Conservation (phyloP, 2,888 invertebrate species). For the Yponomeuta plumbellus region DNA sequence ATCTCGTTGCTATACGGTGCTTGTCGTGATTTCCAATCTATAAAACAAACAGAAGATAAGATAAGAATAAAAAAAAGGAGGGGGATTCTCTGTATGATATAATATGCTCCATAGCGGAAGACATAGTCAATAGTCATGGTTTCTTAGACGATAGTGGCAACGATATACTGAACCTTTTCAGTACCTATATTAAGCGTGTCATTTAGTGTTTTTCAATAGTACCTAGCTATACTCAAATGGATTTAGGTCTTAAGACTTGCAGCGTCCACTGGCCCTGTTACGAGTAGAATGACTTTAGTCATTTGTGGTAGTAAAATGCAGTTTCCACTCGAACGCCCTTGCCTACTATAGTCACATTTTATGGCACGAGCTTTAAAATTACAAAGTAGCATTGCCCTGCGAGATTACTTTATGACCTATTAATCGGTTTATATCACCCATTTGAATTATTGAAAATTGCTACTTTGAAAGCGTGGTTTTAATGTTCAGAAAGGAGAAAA, state of each 20-base stretch:
- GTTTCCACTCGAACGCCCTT: not conserved
- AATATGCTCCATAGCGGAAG: too few species aligned
- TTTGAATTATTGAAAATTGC: not conserved
- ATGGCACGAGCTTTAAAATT: not conserved
- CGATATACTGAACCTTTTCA: too few species aligned
- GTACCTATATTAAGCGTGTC: too few species aligned
- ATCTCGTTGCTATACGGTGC: slow-evolving; percentile 80
- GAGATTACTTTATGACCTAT: not conserved
- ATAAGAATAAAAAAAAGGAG: too few species aligned
- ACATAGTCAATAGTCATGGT: too few species aligned
- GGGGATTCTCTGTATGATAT: too few species aligned
- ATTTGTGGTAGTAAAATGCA: not conserved
- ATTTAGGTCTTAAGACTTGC: not conserved
- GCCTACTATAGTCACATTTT: not conserved
- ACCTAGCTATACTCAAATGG: not conserved
- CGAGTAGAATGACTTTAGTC: not conserved
- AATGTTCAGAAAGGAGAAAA: too few species aligned
- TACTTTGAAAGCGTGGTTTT: too few species aligned
- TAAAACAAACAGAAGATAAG: slow-evolving; percentile 19
- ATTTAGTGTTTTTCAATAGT: not conserved
- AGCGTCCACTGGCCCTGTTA: too few species aligned
- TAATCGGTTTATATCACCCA: not conserved
- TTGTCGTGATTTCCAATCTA: slow-evolving; percentile 87
- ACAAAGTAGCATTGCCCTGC: not conserved
- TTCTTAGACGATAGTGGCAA: too few species aligned